A percentile compares a stretch with the other conserved stretches of the same genome.
These are phyloP conservation scores for Conomelus anceps DNA, from an alignment of 2,888 invertebrate species.

Conservation along the genomic window DNA sequence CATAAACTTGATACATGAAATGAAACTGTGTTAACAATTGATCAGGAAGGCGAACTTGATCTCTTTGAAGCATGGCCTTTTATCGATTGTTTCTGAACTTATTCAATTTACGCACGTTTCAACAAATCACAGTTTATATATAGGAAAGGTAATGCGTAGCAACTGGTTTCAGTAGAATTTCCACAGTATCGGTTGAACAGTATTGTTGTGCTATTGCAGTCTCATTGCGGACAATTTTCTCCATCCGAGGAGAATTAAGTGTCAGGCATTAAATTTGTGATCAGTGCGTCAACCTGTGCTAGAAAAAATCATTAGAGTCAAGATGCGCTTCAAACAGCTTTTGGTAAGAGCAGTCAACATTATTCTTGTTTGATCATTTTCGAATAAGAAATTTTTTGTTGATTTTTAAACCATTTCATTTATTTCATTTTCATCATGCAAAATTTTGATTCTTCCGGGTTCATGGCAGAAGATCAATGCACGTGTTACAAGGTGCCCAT, in stretches of 20 bases:
- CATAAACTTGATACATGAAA: not conserved
- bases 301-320: not conserved
- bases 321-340: not conserved
- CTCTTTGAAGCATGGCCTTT: not conserved
- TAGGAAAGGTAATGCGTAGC: not conserved
- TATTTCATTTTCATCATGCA: not conserved
- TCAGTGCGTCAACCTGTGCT: not conserved
- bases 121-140: not conserved
- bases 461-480: not conserved
- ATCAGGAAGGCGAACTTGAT: not conserved
- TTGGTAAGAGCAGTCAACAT: not conserved
- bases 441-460: not conserved
- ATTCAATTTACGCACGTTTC: not conserved
- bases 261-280: not conserved
- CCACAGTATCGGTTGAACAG: not conserved
- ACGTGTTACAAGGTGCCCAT: not conserved
- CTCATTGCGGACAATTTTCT: not conserved
- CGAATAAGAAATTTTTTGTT: not conserved
- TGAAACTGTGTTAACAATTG: not conserved
- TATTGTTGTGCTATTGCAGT: not conserved
- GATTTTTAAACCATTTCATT: not conserved
- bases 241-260: not conserved
- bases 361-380: too few species aligned
- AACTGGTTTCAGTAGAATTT: not conserved
- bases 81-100: not conserved